Conservation (phyloP, 2,113 vertebrate genomes). For the Ammospiza nelsoni region DNA sequence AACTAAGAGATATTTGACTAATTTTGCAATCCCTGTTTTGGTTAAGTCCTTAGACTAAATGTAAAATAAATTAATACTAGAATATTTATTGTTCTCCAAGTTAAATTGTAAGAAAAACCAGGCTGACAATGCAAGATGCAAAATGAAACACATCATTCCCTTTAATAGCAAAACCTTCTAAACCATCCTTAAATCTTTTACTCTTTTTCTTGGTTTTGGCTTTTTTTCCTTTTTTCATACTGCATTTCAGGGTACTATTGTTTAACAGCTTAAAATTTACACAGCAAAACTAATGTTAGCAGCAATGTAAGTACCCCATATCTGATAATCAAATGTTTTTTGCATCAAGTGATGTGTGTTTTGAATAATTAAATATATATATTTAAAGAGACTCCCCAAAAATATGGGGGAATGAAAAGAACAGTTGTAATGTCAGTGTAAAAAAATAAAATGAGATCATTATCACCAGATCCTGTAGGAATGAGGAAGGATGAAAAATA, state of each 20-base stretch:
- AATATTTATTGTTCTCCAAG: not conserved
- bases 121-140: not conserved
- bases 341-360: slow-evolving; percentile 11
- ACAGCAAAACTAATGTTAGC: slow-evolving; percentile 46
- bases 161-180: not conserved
- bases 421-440: slow-evolving; percentile 52
- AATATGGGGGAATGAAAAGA: slow-evolving; percentile 1
- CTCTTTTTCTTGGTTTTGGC: not conserved
- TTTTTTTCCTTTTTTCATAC: not conserved
- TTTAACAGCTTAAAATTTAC: slow-evolving; percentile 51
- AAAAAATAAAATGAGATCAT: slow-evolving; percentile 74
- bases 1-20: not conserved
- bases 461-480: slow-evolving; percentile 54
- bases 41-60: not conserved
- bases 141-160: not conserved
- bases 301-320: slow-evolving; percentile 19
- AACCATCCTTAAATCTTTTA: not conserved
- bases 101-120: not conserved
- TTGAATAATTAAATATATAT: slow-evolving; percentile 71
- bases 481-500: slow-evolving; percentile 61
- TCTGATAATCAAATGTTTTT: slow-evolving; percentile 60
- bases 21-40: not conserved
- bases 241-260: not conserved
- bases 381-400: slow-evolving; percentile 64
- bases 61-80: not conserved